phyloP scores from a whole-genome alignment of 2,113 vertebrate genomes.

The Connochaetes taurinus region DNA sequence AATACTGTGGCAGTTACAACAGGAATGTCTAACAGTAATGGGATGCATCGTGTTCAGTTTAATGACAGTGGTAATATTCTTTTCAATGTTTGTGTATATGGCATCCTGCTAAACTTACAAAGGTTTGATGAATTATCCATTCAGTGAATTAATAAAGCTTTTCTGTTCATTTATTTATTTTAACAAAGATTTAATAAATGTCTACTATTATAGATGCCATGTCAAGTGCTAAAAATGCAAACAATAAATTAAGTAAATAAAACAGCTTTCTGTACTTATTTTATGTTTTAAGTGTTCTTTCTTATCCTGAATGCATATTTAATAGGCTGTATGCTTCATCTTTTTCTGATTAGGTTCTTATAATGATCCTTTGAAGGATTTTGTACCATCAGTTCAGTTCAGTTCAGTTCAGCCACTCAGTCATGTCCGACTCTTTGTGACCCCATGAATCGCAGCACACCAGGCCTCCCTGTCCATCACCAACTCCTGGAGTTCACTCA shows the following conservation, averaged over 20 bases:
- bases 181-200: constrained; percentile 22
- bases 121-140: neutral
- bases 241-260: neutral
- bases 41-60: neutral
- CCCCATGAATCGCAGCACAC: too few species aligned
- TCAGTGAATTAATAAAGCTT: neutral
- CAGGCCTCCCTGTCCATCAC: too few species aligned
- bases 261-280: neutral
- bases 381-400: neutral
- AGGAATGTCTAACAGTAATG: neutral
- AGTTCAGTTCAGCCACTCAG: too few species aligned
- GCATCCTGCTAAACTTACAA: neutral
- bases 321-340: neutral
- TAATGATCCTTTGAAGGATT: neutral
- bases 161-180: constrained; percentile 21
- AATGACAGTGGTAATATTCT: neutral
- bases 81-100: neutral
- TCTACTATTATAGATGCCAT: neutral
- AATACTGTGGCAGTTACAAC: neutral
- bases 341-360: neutral
- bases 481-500: too few species aligned
- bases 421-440: too few species aligned
- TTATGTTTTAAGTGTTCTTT: neutral
- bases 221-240: neutral
- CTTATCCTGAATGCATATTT: neutral